Evolutionary conservation across 1,140 invertebrate genomes (phyloP), one percentile per base, ranked within the genome.

Genomic region (Diorhabda sublineata): DNA sequence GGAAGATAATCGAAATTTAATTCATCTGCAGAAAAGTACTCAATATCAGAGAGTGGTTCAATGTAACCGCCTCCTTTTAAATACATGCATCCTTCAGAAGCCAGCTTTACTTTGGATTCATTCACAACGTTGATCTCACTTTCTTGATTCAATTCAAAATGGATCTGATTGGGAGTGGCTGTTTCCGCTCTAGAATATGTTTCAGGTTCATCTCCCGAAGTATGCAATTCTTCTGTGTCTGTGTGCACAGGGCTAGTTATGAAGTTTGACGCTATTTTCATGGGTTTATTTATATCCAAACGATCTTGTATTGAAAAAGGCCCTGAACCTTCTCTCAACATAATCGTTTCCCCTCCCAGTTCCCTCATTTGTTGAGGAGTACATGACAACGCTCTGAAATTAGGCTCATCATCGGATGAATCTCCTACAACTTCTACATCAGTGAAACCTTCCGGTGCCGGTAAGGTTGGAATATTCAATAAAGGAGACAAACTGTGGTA

Each of bases 181-280:
- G 74, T 75, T 71, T 75, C 69, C 26, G 76, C 70, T 67, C 74
- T 58, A 41, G 70, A 74, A 64, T 71, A 71, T 44, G 68, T 64
- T 45, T 66, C 64, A 61, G 82, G 83, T 65, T 85, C 85, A 43
- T 84, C 84, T 64, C 81, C 82, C 4, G 85, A 86, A 5, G 79
- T 79, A 59, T 81, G 78, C 41, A 86, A 71, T 61, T 87, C 85
- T 78, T 87, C 87, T 6, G 80, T 77, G 70, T 87, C 86, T 3
- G 85, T 87, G 8, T 78, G 71, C 7, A 67, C 67, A 43, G 73
- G 73, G 59, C 71, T 77, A 5, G 63, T n/a, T 45, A 42, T 61
- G 6, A 60, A 47, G 4, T 68, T 11, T 3, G 42, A 2, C 3
- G 52, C 2, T 58, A 9, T 9, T 42, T 58, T 56, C 3, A 62